Percentiles rank a stretch among this genome's conserved stretches.
Evolutionary conservation across 2,113 vertebrate species (phyloP).

Genomic region (Lamprologus tigripictilis): DNA sequence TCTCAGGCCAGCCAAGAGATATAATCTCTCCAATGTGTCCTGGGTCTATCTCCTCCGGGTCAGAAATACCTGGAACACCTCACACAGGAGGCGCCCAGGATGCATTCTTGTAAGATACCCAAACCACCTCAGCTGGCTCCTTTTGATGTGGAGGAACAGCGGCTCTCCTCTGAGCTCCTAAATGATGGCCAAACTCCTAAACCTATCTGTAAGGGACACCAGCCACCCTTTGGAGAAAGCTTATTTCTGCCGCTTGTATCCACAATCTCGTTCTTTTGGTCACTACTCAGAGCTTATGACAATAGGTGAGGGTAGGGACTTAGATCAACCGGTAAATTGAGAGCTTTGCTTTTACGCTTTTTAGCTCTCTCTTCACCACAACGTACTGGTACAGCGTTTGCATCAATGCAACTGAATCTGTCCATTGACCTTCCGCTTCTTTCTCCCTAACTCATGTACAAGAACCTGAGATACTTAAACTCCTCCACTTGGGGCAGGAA

Average conservation of each 20-base stretch:
- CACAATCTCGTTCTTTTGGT: not conserved
- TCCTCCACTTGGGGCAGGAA: not conserved
- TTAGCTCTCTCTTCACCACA: not conserved
- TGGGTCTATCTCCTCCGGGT: not conserved
- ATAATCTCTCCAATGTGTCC: not conserved
- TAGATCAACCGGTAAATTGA: not conserved
- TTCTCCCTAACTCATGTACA: not conserved
- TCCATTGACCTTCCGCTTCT: not conserved
- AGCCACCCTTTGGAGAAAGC: not conserved
- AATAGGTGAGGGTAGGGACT: not conserved
- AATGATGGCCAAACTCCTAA: not conserved
- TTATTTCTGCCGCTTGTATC: not conserved
- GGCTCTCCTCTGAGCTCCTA: not conserved
- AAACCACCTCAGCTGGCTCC: not conserved
- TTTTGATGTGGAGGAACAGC: not conserved
- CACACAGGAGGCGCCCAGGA: not conserved
- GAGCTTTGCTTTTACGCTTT: not conserved
- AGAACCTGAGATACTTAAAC: not conserved
- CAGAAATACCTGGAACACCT: not conserved
- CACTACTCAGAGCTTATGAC: not conserved
- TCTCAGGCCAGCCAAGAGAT: not conserved
- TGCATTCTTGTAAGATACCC: not conserved
- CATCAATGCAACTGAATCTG: not conserved
- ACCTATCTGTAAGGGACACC: not conserved
- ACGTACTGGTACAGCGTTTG: not conserved